Base-by-base conservation (phyloP, 1,140 invertebrate species). In the Colletes gigas region DNA sequence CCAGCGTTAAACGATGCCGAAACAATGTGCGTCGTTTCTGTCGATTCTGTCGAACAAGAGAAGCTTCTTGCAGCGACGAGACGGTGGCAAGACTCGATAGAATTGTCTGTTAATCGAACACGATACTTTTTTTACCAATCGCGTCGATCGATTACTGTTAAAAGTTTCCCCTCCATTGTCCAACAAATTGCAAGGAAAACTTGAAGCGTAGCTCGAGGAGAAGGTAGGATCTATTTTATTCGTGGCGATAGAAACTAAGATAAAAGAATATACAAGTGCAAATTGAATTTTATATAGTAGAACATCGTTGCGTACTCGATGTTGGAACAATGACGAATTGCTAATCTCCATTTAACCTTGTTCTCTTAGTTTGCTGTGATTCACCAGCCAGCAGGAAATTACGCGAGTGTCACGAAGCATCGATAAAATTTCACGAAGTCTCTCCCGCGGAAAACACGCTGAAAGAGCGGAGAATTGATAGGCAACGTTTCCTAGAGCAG, bases 311-410 rank as follows among this genome's bases (percentile, higher is more conserved):
- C 1, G 21, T 21, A 6, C 52, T 52, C 39, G 4, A 0, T 5
- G n/a, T 17, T 1, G 55, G 3, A 62, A n/a, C 2, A 47, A 59
- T 4, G 9, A 67, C 14, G 17, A 19, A 76, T 44, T 52, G 8
- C 12, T 60, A 21, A 30, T 55, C 7, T 21, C 0, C 14, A 19
- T 63, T 54, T 57, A 44, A 70, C 69, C 55, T 78, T 82, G 84
- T 78, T 82, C 60, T 59, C 47, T n/a, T 52, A 44, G 52, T 69
- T 59, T 59, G 30, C 19, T n/a, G 52, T 85, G 84, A 86, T 68
- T 86, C 83, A 79, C 78, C 30, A 54, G 71, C 17, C 59, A 17
- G n/a, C 79, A 63, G 83, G 71, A 86, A 85, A 79, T 86, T 85
- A 82, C 75, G 55, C 60, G 70, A 50, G 39, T 74, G 77, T 63